Percentiles rank a stretch among this genome's conserved stretches.
Conservation (phyloP, 1,140 invertebrate genomes). For the Orussus abietinus region DNA sequence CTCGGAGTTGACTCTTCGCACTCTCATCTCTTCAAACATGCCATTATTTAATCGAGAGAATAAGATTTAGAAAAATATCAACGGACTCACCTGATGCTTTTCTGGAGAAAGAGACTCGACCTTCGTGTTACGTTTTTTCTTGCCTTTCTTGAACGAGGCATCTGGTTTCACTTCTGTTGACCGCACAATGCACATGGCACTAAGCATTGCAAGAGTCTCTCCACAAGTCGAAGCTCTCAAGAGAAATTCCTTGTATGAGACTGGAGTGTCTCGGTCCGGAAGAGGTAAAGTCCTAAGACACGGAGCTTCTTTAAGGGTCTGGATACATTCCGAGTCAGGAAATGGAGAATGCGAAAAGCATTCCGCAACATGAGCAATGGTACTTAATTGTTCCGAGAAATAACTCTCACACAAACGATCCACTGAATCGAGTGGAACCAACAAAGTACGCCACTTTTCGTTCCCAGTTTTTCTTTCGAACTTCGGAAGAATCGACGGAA, state of each 20-base stretch:
- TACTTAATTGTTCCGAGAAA: constrained; percentile 40
- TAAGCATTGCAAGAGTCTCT: constrained; percentile 45
- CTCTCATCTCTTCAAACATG: background rate
- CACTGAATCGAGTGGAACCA: constrained; percentile 46
- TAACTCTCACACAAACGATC: constrained; percentile 44
- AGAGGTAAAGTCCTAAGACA: constrained; percentile 34
- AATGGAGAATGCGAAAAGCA: constrained; percentile 31
- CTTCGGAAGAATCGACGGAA: constrained; percentile 35
- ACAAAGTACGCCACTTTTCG: constrained; percentile 34
- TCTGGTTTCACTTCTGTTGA: constrained; percentile 31
- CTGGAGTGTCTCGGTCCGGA: constrained; percentile 31
- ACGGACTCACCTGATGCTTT: constrained; percentile 30
- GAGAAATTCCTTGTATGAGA: constrained; percentile 42
- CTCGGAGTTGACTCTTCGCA: too few relatives aligned
- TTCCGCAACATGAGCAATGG: constrained; percentile 39
- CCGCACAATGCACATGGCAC: constrained; percentile 38
- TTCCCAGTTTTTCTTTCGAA: constrained; percentile 29
- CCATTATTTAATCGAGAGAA: background rate
- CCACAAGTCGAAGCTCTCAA: constrained; percentile 46
- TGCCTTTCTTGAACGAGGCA: constrained; percentile 40
- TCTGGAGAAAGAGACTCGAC: constrained; percentile 29
- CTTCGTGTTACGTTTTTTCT: constrained; percentile 41
- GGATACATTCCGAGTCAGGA: constrained; percentile 38
- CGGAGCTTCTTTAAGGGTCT: constrained; percentile 26
- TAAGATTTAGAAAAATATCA: background rate